A percentile compares a stretch with the other conserved stretches of the same genome.
Conservation (phyloP, 2,113 vertebrate genomes). For the Oncorhynchus masou region DNA sequence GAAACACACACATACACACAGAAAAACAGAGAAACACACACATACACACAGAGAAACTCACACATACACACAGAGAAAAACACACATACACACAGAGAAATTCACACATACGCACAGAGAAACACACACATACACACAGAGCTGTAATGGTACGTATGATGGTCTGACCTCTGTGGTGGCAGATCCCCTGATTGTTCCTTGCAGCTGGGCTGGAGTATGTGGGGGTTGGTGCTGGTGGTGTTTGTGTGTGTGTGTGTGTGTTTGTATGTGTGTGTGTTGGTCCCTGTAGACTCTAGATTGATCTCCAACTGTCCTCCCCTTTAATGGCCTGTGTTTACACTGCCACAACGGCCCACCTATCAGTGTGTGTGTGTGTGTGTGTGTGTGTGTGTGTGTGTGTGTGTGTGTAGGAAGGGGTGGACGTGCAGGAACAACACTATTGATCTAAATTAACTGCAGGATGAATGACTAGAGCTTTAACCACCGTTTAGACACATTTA, state of each 20-base stretch:
- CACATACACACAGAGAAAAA: too few species aligned
- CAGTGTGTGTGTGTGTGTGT: not conserved
- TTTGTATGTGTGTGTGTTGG: not conserved
- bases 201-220: constrained; percentile 1
- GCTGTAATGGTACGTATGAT: too few species aligned
- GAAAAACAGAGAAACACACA: too few species aligned
- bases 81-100: too few species aligned
- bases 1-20: too few species aligned
- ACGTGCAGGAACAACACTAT: not conserved
- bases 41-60: too few species aligned
- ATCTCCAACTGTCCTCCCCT: not conserved
- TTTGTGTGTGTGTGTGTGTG: not conserved
- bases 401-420: not conserved
- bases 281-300: not conserved
- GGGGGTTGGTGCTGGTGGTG: not conserved
- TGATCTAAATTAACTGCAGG: not conserved
- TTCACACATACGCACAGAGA: too few species aligned
- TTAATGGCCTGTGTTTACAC: constrained; percentile 12
- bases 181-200: constrained; percentile 1
- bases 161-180: too few species aligned
- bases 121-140: not conserved
- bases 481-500: not conserved
- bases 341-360: not conserved
- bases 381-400: not conserved
- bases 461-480: not conserved